These are phyloP conservation scores for Julus scanicus DNA, from an alignment of 2,888 invertebrate species.

Conservation along the genomic window DNA sequence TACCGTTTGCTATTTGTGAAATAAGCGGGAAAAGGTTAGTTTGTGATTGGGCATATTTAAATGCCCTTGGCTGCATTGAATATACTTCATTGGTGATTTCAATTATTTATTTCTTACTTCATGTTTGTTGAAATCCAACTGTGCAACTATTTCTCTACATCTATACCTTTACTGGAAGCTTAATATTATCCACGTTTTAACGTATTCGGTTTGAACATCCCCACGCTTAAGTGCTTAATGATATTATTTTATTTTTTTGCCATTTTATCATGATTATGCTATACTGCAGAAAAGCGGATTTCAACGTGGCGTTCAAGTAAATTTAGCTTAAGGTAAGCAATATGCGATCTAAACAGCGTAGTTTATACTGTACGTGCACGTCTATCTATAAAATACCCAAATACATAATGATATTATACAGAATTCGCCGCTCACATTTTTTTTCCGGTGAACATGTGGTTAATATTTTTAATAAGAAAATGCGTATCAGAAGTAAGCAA, in stretches of 20 bases:
- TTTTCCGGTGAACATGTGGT: background rate
- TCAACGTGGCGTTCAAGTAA: background rate
- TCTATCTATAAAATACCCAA: constrained; percentile 3
- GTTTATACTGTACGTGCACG: background rate
- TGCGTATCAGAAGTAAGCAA: background rate
- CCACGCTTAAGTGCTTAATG: background rate
- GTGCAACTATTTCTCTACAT: no score
- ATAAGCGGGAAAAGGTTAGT: no score
- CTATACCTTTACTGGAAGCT: no score
- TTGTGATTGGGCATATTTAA: no score
- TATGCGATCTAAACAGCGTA: background rate
- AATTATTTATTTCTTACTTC: background rate
- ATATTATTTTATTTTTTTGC: background rate
- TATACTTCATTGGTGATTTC: background rate
- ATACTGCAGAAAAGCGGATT: constrained; percentile 1
- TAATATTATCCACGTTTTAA: no score
- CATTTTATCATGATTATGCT: background rate
- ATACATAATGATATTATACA: constrained; percentile 6
- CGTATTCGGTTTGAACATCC: background rate
- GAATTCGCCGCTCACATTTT: background rate
- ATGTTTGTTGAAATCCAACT: no score
- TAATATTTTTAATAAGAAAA: constrained; percentile 16
- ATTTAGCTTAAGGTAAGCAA: constrained; percentile 21
- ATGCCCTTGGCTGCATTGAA: no score
- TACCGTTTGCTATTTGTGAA: no score